Percentiles rank a stretch among this genome's conserved stretches.
Evolutionary conservation across 2,113 vertebrate species (phyloP).

Genomic region (Hippocampus guttulatus): DNA sequence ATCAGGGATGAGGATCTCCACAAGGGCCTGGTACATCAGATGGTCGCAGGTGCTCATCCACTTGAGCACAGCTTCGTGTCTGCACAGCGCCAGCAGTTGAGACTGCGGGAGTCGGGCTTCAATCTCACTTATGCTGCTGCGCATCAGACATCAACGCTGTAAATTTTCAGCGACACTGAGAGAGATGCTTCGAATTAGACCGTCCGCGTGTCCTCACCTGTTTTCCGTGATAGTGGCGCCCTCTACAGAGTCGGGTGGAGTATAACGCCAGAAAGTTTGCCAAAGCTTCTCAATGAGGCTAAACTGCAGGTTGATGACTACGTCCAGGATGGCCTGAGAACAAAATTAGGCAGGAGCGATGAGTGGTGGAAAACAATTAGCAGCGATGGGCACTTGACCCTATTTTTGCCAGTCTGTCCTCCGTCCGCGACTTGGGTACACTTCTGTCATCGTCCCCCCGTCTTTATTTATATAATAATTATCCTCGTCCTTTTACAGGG

Average conservation of each 20-base stretch:
- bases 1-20: constrained; percentile 96
- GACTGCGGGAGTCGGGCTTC: constrained; percentile 78
- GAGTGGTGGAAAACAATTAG: not conserved
- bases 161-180: not conserved
- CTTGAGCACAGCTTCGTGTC: constrained; percentile 82
- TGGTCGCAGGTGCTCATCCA: constrained; percentile 98
- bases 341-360: constrained; percentile 3
- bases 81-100: constrained; percentile 83
- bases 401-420: too few relatives aligned
- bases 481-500: too few relatives aligned
- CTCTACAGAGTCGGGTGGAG: constrained; percentile 76
- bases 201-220: constrained; percentile 53
- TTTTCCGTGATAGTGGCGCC: constrained; percentile 74
- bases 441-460: too few relatives aligned
- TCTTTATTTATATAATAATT: too few relatives aligned
- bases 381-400: too few relatives aligned
- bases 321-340: constrained; percentile 88
- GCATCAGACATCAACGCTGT: not conserved
- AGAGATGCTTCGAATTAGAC: not conserved
- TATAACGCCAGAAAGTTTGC: constrained; percentile 94
- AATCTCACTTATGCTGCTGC: constrained; percentile 78
- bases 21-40: constrained; percentile 93
- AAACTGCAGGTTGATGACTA: constrained; percentile 94
- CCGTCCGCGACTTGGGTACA: too few relatives aligned
- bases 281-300: constrained; percentile 96